Evolutionary conservation across 2,113 vertebrate species (phyloP).

Genomic region (Trachemys scripta): DNA sequence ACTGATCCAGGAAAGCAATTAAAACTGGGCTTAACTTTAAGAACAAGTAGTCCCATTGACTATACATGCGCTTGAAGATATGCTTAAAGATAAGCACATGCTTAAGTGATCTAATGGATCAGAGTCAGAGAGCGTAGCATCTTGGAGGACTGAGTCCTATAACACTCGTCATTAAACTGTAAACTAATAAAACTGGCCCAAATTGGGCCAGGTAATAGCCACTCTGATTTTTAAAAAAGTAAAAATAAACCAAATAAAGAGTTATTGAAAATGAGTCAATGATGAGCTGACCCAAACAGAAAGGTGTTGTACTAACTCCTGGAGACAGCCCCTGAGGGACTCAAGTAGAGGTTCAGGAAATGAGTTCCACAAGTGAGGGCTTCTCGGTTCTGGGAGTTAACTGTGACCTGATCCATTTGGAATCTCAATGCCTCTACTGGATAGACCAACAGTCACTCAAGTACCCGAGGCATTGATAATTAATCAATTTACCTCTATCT

Average conservation of each 20-base stretch:
- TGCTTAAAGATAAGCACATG: not conserved
- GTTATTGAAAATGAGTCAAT: not conserved
- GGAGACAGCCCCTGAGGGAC: not conserved
- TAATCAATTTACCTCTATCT: not conserved
- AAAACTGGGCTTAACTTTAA: not conserved
- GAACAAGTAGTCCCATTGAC: not conserved
- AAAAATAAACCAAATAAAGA: not conserved
- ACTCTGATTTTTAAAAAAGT: not conserved
- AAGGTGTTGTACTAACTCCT: not conserved
- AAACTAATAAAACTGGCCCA: not conserved
- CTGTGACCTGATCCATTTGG: not conserved
- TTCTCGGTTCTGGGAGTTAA: not conserved
- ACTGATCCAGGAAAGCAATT: not conserved
- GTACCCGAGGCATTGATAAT: not conserved
- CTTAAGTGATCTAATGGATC: not conserved
- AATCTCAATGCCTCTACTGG: not conserved
- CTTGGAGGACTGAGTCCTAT: not conserved
- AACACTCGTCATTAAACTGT: not conserved
- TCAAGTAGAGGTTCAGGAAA: not conserved
- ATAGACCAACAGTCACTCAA: not conserved
- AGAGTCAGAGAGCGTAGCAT: not conserved
- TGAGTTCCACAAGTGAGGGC: not conserved
- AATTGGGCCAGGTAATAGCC: not conserved
- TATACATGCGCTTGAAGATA: not conserved
- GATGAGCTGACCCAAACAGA: not conserved